Evolutionary conservation across 2,888 invertebrate genomes (phyloP), one percentile per base, ranked within the genome.

Genomic region (Philopedon plagiatum): DNA sequence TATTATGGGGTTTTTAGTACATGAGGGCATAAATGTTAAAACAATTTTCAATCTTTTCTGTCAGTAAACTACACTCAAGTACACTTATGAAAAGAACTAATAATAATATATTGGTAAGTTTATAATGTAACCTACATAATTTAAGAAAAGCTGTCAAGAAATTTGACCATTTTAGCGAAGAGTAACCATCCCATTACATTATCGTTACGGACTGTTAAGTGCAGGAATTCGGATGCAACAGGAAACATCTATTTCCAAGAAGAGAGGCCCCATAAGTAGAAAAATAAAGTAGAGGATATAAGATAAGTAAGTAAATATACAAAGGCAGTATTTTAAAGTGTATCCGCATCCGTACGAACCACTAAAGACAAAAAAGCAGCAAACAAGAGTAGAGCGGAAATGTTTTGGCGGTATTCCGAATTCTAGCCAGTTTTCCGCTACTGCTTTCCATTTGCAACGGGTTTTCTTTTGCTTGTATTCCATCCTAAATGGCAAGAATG

Each of bases 241-340:
- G 51, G 29, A 54, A 54, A 15, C 51, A 54, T 54, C 18, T 15
- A 29, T 18, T 54, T 7, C 8, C 15, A 19, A 19, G 49, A 29
- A 11, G 9, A 54, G 51, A 8, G 29, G 29, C 29, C 7, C 29
- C 51, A 29, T 54, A 54, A 54, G 51, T 54, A 15, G 29, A 54
- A 13, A 29, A 54, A 54, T 54, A 54, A 46, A 46, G 19, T 21
- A 46, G 29, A 4, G 23, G 51, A 54, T 29, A 9, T 21, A 2
- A 15, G 51, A 54, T 54, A 54, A 54, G 51, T 54, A 29, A 54
- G 29, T 54, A 54, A 54, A 54, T 54, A 54, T 29, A 29, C 7
- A 54, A 54, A 29, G 9, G 15, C 29, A 29, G 51, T 54, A 54
- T 54, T 54, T 54, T 54, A 54, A 11, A 54, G 29, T 29, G 29